phyloP scores from a whole-genome alignment of 2,113 vertebrate genomes.

The Pardalotus punctatus region DNA sequence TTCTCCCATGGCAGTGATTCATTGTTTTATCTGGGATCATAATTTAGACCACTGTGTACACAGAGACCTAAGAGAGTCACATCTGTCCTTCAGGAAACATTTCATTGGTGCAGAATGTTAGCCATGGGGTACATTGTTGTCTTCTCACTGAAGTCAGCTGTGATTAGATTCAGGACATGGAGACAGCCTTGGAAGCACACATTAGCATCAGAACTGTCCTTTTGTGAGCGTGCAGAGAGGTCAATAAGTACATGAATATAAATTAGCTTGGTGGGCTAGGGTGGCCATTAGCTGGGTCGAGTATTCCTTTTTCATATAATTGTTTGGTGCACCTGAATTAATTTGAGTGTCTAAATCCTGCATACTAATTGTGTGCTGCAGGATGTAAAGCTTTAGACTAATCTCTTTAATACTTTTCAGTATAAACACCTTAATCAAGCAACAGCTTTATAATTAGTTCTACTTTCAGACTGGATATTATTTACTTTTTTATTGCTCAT shows the following conservation, averaged over 20 bases:
- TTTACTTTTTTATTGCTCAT: slow-evolving; percentile 68
- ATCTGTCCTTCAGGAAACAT: slow-evolving; percentile 9
- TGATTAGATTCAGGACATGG: neutral
- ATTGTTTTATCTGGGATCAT: neutral
- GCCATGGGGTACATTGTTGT: neutral
- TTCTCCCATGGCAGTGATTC: neutral
- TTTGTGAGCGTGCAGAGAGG: slow-evolving; percentile 31
- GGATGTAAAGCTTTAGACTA: slow-evolving; percentile 71
- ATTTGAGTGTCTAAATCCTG: slow-evolving; percentile 70
- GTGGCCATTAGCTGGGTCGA: slow-evolving; percentile 64
- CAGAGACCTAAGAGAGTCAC: neutral
- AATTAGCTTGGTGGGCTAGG: slow-evolving; percentile 65
- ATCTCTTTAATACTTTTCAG: slow-evolving; percentile 72
- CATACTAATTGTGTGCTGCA: slow-evolving; percentile 70
- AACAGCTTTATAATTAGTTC: slow-evolving; percentile 74
- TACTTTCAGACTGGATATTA: slow-evolving; percentile 67
- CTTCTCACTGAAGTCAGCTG: neutral
- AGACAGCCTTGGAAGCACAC: slow-evolving; percentile 13
- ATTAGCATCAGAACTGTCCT: slow-evolving; percentile 52
- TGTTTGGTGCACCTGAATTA: slow-evolving; percentile 76
- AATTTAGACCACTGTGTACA: neutral
- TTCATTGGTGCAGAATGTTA: neutral
- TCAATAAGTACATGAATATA: slow-evolving; percentile 72
- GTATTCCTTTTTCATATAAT: slow-evolving; percentile 69
- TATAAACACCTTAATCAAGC: slow-evolving; percentile 76